A percentile compares a stretch with the other conserved stretches of the same genome.
Conservation (phyloP, 2,888 invertebrate genomes). For the Drosophila monieri region DNA sequence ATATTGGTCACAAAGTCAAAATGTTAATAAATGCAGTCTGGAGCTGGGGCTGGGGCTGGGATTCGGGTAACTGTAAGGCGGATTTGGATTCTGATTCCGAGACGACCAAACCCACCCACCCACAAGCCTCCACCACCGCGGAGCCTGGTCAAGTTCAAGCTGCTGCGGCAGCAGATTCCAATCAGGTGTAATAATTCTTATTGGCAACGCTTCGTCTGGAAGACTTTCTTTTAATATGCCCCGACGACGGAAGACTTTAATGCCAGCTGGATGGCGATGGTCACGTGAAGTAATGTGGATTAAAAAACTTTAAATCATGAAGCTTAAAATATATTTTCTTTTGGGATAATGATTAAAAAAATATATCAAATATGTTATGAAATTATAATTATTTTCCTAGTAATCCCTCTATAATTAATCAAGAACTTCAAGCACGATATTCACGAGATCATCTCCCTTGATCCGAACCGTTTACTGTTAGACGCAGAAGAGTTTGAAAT, state of each 20-base stretch:
- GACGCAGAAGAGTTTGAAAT: slow-evolving; percentile 55
- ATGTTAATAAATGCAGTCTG: slow-evolving; percentile 77
- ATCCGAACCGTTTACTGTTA: slow-evolving; percentile 64
- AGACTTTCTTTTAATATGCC: slow-evolving; percentile 69
- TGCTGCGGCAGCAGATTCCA: slow-evolving; percentile 80
- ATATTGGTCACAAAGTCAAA: slow-evolving; percentile 80
- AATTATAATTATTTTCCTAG: too few relatives aligned
- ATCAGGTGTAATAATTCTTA: slow-evolving; percentile 85
- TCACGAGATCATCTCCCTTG: slow-evolving; percentile 30
- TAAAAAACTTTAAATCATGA: not conserved
- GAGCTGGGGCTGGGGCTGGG: slow-evolving; percentile 14
- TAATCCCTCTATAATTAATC: slow-evolving; percentile 7
- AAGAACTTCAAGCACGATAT: slow-evolving; percentile 3
- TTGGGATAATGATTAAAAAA: too few relatives aligned
- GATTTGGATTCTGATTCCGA: slow-evolving; percentile 38
- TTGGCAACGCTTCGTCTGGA: slow-evolving; percentile 77
- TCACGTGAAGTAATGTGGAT: slow-evolving; percentile 4
- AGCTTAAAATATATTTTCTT: not conserved
- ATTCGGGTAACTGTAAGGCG: slow-evolving; percentile 35
- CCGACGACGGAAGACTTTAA: slow-evolving; percentile 39
- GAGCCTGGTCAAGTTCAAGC: slow-evolving; percentile 81
- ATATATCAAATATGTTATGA: too few relatives aligned
- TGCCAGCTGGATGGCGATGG: slow-evolving; percentile 18
- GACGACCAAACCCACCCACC: slow-evolving; percentile 63
- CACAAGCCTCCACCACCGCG: slow-evolving; percentile 68